phyloP scores from a whole-genome alignment of 2,888 invertebrate genomes.

The Latheticus oryzae region DNA sequence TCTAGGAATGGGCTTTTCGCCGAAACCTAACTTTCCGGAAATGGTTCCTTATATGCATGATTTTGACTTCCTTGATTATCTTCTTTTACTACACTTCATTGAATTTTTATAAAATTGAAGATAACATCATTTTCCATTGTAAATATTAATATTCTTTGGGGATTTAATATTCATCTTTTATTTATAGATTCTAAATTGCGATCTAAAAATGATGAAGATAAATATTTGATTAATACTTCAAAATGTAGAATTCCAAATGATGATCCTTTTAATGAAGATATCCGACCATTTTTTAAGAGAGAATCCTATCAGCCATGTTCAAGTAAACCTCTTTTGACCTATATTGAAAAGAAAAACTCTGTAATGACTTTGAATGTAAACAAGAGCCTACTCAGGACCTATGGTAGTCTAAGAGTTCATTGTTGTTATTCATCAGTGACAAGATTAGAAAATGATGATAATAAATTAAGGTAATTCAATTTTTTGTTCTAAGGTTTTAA shows the following conservation, averaged over 20 bases:
- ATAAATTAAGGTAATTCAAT: too few species aligned
- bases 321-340: constrained; percentile 48
- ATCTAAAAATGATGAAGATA: constrained; percentile 14
- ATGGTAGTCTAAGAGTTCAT: constrained; percentile 49
- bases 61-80: constrained; percentile 8
- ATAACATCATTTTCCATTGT: too few species aligned
- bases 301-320: constrained; percentile 50
- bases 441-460: too few species aligned
- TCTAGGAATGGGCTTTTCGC: constrained; percentile 15
- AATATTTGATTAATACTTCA: constrained; percentile 52
- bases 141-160: too few species aligned
- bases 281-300: constrained; percentile 45
- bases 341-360: constrained; percentile 47
- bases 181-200: constrained; percentile 15
- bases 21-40: constrained; percentile 2
- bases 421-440: constrained; percentile 60
- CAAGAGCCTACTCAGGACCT: constrained; percentile 46
- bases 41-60: constrained; percentile 7
- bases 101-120: too few species aligned
- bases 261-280: constrained; percentile 53
- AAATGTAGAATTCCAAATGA: constrained; percentile 53
- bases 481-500: too few species aligned
- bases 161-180: too few species aligned
- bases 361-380: constrained; percentile 49
- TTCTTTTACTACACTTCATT: constrained; percentile 28